Percentiles rank a stretch among this genome's conserved stretches.
Conservation (phyloP, 2,888 invertebrate species). For the Drosophila longiperda region DNA sequence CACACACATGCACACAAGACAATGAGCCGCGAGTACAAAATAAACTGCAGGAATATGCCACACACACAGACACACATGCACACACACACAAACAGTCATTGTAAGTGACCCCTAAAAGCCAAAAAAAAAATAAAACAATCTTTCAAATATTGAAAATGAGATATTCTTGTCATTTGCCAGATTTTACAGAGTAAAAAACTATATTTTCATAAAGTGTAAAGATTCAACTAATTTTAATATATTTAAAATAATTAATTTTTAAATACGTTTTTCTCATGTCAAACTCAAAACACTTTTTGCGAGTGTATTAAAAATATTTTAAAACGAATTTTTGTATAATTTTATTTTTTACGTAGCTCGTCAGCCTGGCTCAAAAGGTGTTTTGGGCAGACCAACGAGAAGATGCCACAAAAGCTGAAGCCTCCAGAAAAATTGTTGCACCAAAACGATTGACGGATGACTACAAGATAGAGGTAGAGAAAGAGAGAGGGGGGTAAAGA, state of each 20-base stretch:
- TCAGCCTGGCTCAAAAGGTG: slow-evolving; percentile 50
- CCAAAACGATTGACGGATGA: slow-evolving; percentile 71
- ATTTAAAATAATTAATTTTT: no score
- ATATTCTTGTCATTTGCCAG: neutral
- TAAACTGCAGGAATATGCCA: slow-evolving; percentile 46
- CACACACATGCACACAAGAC: slow-evolving; percentile 28
- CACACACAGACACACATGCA: slow-evolving; percentile 16
- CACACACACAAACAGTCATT: neutral
- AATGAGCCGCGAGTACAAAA: slow-evolving; percentile 44
- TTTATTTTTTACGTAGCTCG: slow-evolving; percentile 48
- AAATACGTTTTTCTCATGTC: neutral
- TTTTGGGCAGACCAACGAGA: slow-evolving; percentile 47
- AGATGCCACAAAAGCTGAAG: slow-evolving; percentile 51
- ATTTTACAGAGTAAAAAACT: neutral
- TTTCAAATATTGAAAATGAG: neutral
- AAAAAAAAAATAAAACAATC: neutral
- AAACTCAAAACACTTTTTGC: neutral
- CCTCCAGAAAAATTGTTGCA: slow-evolving; percentile 43
- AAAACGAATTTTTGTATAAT: slow-evolving; percentile 23
- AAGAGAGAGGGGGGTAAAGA: neutral
- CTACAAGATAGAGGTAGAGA: slow-evolving; percentile 9
- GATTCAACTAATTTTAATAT: neutral
- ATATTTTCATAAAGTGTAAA: neutral
- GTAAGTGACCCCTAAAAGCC: neutral
- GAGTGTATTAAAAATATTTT: slow-evolving; percentile 16